These are phyloP conservation scores for Blastobasis lacticolella DNA, from an alignment of 2,888 invertebrate genomes.

Conservation along the genomic window DNA sequence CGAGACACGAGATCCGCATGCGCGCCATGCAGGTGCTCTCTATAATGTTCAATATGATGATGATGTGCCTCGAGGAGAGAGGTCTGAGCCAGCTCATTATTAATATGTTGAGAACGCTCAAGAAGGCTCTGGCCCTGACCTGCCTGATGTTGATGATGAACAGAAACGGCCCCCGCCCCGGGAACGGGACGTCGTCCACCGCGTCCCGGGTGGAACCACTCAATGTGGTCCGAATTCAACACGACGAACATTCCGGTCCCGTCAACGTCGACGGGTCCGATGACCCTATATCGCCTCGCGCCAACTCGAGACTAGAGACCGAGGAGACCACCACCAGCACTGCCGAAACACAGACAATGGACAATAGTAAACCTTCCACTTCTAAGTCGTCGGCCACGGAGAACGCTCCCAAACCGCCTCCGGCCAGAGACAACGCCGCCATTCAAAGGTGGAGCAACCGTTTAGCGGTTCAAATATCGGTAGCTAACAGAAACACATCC, in stretches of 20 bases:
- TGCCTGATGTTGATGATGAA: conserved; percentile 65
- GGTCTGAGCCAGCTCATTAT: conserved; percentile 63
- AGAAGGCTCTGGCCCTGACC: conserved; percentile 61
- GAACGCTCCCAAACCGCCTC: conserved; percentile 18
- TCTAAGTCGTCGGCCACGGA: conserved; percentile 17
- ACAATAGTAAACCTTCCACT: conserved; percentile 16
- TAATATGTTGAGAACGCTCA: conserved; percentile 57
- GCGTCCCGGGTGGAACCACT: conserved; percentile 42
- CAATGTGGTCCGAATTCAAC: conserved; percentile 55
- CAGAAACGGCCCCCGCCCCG: conserved; percentile 33
- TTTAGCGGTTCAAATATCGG: conserved; percentile 62
- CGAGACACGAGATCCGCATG: conserved; percentile 64
- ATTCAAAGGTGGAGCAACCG: conserved; percentile 55
- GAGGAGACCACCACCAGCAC: not conserved
- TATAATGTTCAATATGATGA: conserved; percentile 71
- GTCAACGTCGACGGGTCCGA: conserved; percentile 57
- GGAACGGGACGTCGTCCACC: conserved; percentile 29
- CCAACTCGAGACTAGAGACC: conserved; percentile 4
- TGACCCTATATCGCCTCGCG: conserved; percentile 30
- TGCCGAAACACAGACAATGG: not conserved
- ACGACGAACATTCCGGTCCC: conserved; percentile 53
- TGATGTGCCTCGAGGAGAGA: conserved; percentile 65
- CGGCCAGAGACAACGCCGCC: conserved; percentile 16
- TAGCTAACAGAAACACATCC: conserved; percentile 61
- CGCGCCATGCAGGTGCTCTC: conserved; percentile 66